Base-by-base conservation (phyloP, 2,113 vertebrate genomes). In the Mobula birostris region DNA sequence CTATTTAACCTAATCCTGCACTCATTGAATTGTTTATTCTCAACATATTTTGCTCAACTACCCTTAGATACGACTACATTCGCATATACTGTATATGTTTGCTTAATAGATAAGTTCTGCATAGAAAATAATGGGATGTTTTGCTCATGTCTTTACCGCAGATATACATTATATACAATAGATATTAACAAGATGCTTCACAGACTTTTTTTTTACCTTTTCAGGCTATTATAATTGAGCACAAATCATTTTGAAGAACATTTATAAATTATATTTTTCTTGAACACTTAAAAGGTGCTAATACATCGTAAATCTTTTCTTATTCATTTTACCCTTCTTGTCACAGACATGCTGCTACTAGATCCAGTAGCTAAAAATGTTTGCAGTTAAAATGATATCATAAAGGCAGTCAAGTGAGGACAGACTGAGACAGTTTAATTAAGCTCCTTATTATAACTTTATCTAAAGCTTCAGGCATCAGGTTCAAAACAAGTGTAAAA, bases 371-470 rank as follows among this genome's bases (percentile, higher is more conserved):
- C 95, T 96, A 96, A 96, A 97, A 97, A 97, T 97, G 97, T 96
- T 96, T 97, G 96, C 95, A 96, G 96, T 96, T 95, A 96, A 97
- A 48, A 97, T 95, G 96, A 96, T 96, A 96, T 96, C 96, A 95
- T 96, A 95, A 96, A 96, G 96, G 95, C 95, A 96, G 96, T 96
- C 96, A 95, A 96, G 95, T 95, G 96, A 97, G 96, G 96, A 96
- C 95, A 95, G 96, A 96, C 97, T 95, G 95, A 95, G 96, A 96
- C 97, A 97, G 96, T 97, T 97, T 97, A 97, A 97, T 97, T 97
- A 97, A 96, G 95, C 96, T 95, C 96, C 95, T 96, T 87, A 77
- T 96, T 95, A 96, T 96, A 96, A 96, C 96, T 97, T 93, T 93
- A 93, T 93, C 91, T 74, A 19, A 74, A 93, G 91, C 91, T 72